These are phyloP conservation scores for Ophioninae sp. DNA, from an alignment of 2,888 invertebrate genomes.

Conservation along the genomic window DNA sequence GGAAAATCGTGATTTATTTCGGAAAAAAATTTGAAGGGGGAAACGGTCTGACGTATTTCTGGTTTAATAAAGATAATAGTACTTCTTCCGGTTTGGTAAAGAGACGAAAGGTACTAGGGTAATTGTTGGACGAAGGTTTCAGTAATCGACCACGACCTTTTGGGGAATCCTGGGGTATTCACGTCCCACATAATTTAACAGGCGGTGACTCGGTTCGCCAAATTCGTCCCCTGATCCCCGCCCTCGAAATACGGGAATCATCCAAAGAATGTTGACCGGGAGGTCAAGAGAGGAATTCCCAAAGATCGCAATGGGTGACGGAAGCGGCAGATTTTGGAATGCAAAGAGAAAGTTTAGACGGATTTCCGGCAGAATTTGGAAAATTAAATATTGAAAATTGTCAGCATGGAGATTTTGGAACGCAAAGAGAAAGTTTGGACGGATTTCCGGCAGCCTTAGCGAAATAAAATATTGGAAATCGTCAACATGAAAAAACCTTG, in stretches of 20 bases:
- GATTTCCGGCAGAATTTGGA: too few species aligned
- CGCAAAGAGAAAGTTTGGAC: background rate
- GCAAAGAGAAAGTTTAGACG: background rate
- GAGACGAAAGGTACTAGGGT: background rate
- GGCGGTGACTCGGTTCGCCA: slow-evolving; percentile 36
- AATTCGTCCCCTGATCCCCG: background rate
- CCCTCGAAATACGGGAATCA: background rate
- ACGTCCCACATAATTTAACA: slow-evolving; percentile 20
- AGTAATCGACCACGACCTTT: slow-evolving; percentile 22
- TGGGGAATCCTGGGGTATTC: background rate
- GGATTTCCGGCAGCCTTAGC: background rate
- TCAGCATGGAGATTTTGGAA: too few species aligned
- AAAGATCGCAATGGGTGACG: background rate
- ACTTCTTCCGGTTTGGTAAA: slow-evolving; percentile 30
- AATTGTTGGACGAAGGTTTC: slow-evolving; percentile 18
- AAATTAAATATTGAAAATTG: background rate
- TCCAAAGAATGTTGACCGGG: background rate
- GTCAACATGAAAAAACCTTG: background rate
- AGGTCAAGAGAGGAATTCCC: slow-evolving; percentile 6
- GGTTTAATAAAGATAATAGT: background rate
- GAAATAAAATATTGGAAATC: background rate
- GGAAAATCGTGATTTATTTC: too few species aligned
- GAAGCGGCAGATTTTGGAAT: background rate
- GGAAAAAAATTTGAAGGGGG: too few species aligned
- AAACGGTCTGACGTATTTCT: background rate